Evolutionary conservation across 2,113 vertebrate species (phyloP), one percentile per base, ranked within the genome.

Genomic region (Pycnonotus jocosus): DNA sequence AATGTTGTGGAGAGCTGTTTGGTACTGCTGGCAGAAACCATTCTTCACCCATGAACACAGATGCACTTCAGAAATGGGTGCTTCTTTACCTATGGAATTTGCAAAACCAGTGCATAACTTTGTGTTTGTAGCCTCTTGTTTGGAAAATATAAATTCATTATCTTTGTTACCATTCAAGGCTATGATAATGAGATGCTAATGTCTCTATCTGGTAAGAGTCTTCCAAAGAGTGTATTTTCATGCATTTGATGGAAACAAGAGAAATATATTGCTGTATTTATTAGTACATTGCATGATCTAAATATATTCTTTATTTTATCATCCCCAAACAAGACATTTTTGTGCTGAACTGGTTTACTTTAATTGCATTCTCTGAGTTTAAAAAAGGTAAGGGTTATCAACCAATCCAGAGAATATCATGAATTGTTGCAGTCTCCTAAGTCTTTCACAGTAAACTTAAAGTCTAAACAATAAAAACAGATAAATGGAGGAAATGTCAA

Each of bases 401-500:
- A 62, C 66, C 56, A 60, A 92, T 84, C 64, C 79, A 76, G 90
- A 79, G 92, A 91, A 88, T 74, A 90, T 94, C 74, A 50, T 86
- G 79, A 93, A 82, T 97, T 98, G 96, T 98, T 98, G 95, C 90
- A 97, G 93, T 97, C 91, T 97, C 90, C 97, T 96, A 96, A 98
- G 95, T 96, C 96, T 97, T 98, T 96, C 97, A 97, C 93, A 92
- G 93, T 96, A 96, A 96, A 95, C 96, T 97, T 96, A 95, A 97
- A 95, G 91, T 98, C 95, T 95, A 91, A 93, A 97, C 97, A 97
- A 98, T 98, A 96, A 97, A 97, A 96, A 96, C 88, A 97, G 90
- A 97, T 97, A 97, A 97, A 96, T 97, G 92, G 95, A 98, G 97
- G 96, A 96, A 97, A 98, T 92, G 97, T 97, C 97, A 96, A 97